Evolutionary conservation across 2,888 invertebrate species (phyloP), one percentile per base, ranked within the genome.

Genomic region (Bellardia bayeri): DNA sequence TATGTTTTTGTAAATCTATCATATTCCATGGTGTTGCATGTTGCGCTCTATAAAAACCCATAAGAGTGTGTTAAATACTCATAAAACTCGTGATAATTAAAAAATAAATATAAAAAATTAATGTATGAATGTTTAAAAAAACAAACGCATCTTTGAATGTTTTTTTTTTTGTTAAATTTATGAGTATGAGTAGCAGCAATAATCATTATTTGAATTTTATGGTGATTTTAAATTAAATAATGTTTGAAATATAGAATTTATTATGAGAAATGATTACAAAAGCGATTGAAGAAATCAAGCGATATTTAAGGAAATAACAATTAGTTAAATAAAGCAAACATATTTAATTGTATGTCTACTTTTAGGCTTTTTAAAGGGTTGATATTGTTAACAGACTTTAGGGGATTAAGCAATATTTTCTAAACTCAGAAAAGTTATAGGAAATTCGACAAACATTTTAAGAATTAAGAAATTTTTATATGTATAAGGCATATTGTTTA

Each of bases 21-120:
- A 69, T 72, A 78, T 69, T 82, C 71, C 79, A 84, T 83, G 75
- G 63, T 85, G 75, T 86, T 87, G 88, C 88, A 88, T 86, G 89
- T 78, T 79, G 68, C 82, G 86, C 85, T 78, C 76, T 85, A 89
- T 86, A 86, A 87, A 88, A 87, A 87, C 84, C 63, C 69, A 83
- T 33, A 66, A 81, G 85, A 86, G 86, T 89, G 88, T 89, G 89
- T 88, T 89, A 89, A 89, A 88, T 89, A 86, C 87, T 86, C 89
- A 87, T 89, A 88, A 89, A 90, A 89, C 89, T 85, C 81, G 69
- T 69, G 69, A 85, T 85, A 75, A 85, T 85, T 85, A 85, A 85
- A 80, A 58, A 68, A 14, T 30, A 16, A 61, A 42, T 45, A 45
- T 13, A 42, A 45, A 14, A 63, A 63, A 63, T 37, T 3, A 37